Evolutionary conservation across 1,140 invertebrate genomes (phyloP), one percentile per base, ranked within the genome.

Genomic region (Myzus persicae): DNA sequence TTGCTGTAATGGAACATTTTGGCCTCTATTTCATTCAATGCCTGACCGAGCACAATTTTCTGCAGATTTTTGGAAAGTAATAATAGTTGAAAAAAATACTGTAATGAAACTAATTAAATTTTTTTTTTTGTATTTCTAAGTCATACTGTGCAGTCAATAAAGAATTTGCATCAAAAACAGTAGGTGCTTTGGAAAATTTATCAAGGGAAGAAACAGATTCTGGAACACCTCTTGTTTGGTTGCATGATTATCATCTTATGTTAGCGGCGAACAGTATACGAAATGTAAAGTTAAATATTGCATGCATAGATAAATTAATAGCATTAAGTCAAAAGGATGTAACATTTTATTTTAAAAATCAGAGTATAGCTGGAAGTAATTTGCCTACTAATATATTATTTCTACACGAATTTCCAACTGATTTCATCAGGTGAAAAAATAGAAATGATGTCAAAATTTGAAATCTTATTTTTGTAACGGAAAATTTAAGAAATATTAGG

Each of bases 181-280:
- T 98, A 67, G 94, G 96, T 93, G 98, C 98, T 0, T 94, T 98
- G 42, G 95, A 96, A 90, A 96, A 96, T n/a, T 95, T 94, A 36
- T 96, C 96, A 24, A 94, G 94, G 76, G 94, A 95, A 51, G 94
- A 94, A 7, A 95, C 96, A 90, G 95, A 95, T 94, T 96, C 95
- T 94, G 96, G 95, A 94, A 95, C 95, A 9, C 98, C 98, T 0
- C 96, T 99, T n/a, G 96, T 98, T 0, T 98, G 98, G 98, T 96
- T 99, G 31, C 98, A 98, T 94, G 98, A 99, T 95, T 98, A 99
- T 95, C 98, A 98, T 94, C 95, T 98, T 11, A 98, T 98, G 98
- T 95, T 98, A 94, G 97, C 97, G 8, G 97, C 98, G 36, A 98
- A 98, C 95, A 98, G 97, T 96, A 97, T 98, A 76, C 96, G 98